phyloP scores from a whole-genome alignment of 2,113 vertebrate genomes.

The Lipophrys pholis region DNA sequence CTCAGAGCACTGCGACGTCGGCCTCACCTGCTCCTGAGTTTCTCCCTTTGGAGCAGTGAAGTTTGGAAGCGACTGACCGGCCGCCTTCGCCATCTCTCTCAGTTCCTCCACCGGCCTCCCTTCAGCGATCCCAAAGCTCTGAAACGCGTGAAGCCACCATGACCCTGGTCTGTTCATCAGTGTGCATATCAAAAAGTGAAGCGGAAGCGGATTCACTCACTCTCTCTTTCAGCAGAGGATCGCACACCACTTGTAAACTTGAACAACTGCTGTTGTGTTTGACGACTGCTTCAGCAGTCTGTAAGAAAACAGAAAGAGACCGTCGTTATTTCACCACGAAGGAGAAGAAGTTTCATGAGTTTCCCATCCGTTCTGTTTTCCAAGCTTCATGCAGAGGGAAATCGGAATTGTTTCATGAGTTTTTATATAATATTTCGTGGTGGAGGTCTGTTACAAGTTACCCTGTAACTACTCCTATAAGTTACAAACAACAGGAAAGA shows the following conservation, averaged over 20 bases:
- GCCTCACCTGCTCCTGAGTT: constrained; percentile 89
- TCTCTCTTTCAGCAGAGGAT: constrained; percentile 90
- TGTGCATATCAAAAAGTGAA: too few species aligned
- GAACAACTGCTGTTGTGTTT: constrained; percentile 85
- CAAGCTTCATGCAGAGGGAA: too few species aligned
- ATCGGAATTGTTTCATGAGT: too few species aligned
- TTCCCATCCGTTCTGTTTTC: too few species aligned
- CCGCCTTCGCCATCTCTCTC: constrained; percentile 89
- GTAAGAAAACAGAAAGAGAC: constrained; percentile 48
- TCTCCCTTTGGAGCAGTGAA: constrained; percentile 92
- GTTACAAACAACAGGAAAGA: too few species aligned
- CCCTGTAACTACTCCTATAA: too few species aligned
- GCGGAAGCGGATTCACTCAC: constrained; percentile 83
- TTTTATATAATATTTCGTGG: too few species aligned
- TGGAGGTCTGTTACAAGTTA: too few species aligned
- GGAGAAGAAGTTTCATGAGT: too few species aligned
- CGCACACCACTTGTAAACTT: constrained; percentile 81
- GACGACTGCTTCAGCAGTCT: constrained; percentile 90
- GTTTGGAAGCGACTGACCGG: constrained; percentile 83
- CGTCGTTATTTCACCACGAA: too few species aligned
- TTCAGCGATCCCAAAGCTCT: constrained; percentile 93
- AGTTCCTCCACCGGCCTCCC: constrained; percentile 85
- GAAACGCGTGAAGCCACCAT: background rate
- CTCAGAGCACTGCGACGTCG: too few species aligned
- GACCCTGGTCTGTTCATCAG: background rate